Base-by-base conservation (phyloP, 2,113 vertebrate species). In the Emberiza fucata region DNA sequence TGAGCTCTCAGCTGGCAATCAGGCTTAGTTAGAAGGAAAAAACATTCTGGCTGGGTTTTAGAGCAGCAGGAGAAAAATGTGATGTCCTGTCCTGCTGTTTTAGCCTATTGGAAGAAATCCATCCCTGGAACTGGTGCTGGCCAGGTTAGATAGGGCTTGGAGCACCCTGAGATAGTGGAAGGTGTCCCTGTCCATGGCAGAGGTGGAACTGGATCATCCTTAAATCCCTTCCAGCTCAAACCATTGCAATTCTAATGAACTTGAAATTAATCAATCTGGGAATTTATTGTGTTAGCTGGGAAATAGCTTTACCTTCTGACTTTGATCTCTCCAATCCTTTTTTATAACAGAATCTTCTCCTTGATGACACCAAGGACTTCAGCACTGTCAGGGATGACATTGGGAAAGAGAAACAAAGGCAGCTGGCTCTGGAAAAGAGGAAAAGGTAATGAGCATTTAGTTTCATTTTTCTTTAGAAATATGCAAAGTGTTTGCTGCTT, bases 311-410 rank as follows among this genome's bases (percentile, higher is more conserved):
- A 31, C 16, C 19, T 60, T 50, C 14, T 56, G n/a, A 22, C 12
- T 71, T 76, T 28, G 12, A 40, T 22, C 28, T 51, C 18, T 71
- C 29, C 42, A 68, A 75, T 56, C 20, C 24, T 72, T 84, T 81
- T 69, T 65, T 21, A 13, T 33, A 24, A 72, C 96, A 99, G 99
- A 99, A 99, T 94, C 97, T 99, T 57, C 94, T 99, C 81, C 94
- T 99, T 80, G 99, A 99, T 97, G 98, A 97, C 85, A 97, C 97
- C 80, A 97, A 96, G 90, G 98, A 98, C 86, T 99, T 99, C 91
- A 96, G 97, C 90, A 99, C 98, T 2, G 8, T 87, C 63, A 97
- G 98, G 84, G 98, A 99, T 8, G 98, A 98, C 35, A 65, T 97
- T 85, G 98, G 97, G 22, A 99, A 98, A 87, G 98, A 98, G 96